These are phyloP conservation scores for Perca schrenkii DNA, from an alignment of 2,113 vertebrate genomes.

Conservation along the genomic window DNA sequence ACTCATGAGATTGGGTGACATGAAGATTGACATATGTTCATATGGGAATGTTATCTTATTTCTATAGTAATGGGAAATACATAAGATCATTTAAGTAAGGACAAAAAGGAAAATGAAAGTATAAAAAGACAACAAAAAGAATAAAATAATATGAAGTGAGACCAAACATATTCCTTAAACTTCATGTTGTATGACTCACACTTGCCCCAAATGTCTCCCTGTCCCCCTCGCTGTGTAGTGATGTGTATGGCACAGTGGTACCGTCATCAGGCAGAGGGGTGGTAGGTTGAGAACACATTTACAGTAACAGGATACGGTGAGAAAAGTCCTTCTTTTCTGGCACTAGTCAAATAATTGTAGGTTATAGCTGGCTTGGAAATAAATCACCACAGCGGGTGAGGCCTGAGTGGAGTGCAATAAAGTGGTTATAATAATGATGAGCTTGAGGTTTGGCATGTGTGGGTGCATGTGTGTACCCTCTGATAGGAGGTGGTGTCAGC, in stretches of 20 bases:
- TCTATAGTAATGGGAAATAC: conserved; percentile 27
- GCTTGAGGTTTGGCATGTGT: conserved; percentile 36
- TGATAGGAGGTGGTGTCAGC: conserved; percentile 89
- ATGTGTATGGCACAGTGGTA: conserved; percentile 8
- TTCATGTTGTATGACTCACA: conserved; percentile 8
- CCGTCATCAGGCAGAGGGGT: conserved; percentile 9
- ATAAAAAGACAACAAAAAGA: background rate
- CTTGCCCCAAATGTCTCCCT: background rate
- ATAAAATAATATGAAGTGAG: background rate
- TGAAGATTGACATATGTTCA: background rate
- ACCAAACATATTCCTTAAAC: conserved; percentile 3
- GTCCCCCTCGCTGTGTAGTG: background rate
- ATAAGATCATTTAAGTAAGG: conserved; percentile 43
- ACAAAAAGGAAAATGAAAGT: background rate
- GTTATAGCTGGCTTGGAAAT: conserved; percentile 47
- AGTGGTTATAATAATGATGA: conserved; percentile 46
- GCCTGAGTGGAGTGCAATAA: conserved; percentile 12
- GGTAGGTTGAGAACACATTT: conserved; percentile 19
- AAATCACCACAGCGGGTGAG: conserved; percentile 42
- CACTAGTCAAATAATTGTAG: conserved; percentile 48
- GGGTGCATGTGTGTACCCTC: conserved; percentile 81
- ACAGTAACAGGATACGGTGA: conserved; percentile 48
- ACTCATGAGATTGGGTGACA: conserved; percentile 8
- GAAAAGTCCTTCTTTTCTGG: conserved; percentile 39
- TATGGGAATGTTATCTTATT: conserved; percentile 20